Base-by-base conservation (phyloP, 2,888 invertebrate species). In the Drosophila bunnanda region DNA sequence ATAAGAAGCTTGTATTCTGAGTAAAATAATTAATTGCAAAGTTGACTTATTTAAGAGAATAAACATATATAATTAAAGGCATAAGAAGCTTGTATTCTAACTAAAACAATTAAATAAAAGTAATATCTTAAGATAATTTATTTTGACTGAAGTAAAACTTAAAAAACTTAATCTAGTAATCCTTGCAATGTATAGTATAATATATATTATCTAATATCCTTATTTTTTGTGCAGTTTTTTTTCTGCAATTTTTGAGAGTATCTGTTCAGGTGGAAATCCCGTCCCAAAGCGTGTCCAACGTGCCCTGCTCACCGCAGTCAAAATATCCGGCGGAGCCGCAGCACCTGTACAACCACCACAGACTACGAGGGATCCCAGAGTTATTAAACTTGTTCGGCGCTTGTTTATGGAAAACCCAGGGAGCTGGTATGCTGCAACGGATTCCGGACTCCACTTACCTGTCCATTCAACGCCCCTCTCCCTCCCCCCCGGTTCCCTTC, bases 371-470 rank as follows among this genome's bases (percentile, higher is more conserved):
- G 57, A 59, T 57, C 36, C 44, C 36, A 69, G 66, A 82, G 68
- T 77, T 79, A 73, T 77, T 82, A 82, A 79, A 77, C 73, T 77
- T 75, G 66, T 78, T 70, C 68, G 59, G 39, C 58, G 61, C 60
- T 68, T 48, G 77, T 68, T 68, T 73, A 43, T 68, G 64, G 60
- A 50, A 50, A 50, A 20, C 8, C 13, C 32, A 10, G 13, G 44
- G 9, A 22, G 15, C 43, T n/a, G n/a, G n/a, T n/a, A n/a, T n/a
- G 15, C 13, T 50, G 58, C 52, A 43, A 46, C 34, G n/a, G 20
- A 39, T 28, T 54, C 62, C 30, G 30, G 25, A 17, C 28, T 36
- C 60, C 32, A 60, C 41, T 43, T 62, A 57, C 25, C 57, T 48
- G 69, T 41, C 60, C 22, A 46, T 8, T 28, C 8, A 20, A 12